Evolutionary conservation across 2,113 vertebrate genomes (phyloP).

Genomic region (Camelus bactrianus): DNA sequence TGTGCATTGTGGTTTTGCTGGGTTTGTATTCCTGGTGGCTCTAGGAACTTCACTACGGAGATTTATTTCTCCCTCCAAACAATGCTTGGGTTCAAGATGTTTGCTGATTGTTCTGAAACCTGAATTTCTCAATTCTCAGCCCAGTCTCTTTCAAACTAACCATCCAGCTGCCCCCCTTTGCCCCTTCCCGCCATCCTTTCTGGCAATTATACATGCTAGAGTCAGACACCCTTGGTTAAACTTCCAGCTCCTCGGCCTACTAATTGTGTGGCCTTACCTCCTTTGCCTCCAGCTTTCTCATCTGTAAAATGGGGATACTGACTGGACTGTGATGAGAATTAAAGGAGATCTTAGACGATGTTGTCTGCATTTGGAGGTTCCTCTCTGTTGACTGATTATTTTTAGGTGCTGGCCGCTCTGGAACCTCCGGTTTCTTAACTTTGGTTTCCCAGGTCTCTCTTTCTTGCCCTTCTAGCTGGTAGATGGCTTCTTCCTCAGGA

Average conservation of each 20-base stretch:
- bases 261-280: not conserved
- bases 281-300: not conserved
- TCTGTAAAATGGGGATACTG: not conserved
- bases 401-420: too few relatives aligned
- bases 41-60: not conserved
- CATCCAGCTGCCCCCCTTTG: rapidly evolving
- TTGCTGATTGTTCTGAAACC: not conserved
- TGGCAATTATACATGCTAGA: not conserved
- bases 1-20: not conserved
- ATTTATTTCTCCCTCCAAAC: not conserved
- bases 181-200: not conserved
- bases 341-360: not conserved
- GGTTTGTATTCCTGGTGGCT: not conserved
- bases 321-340: not conserved
- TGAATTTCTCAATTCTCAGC: not conserved
- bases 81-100: not conserved
- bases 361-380: not conserved
- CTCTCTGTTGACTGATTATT: not conserved
- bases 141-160: not conserved
- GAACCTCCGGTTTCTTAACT: not conserved
- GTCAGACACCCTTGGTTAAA: not conserved
- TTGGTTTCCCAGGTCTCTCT: not conserved
- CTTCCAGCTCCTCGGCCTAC: not conserved
- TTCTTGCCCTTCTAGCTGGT: not conserved
- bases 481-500: too few relatives aligned